These are phyloP conservation scores for Phortica magna DNA, from an alignment of 2,888 invertebrate genomes.

Conservation along the genomic window DNA sequence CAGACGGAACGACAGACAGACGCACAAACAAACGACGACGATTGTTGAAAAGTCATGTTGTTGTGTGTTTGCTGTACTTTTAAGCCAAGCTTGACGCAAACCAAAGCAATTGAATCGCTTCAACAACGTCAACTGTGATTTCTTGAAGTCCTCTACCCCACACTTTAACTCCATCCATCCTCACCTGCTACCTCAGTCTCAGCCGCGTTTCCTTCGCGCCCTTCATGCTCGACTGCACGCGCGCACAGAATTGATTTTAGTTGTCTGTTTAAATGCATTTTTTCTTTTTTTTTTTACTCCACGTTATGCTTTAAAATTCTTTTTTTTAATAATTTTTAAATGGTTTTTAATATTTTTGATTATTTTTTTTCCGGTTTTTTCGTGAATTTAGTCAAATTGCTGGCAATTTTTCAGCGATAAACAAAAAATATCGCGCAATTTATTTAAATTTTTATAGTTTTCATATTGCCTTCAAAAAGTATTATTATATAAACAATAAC, in stretches of 20 bases:
- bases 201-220: not conserved
- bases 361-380: not conserved
- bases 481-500: too few relatives aligned
- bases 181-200: not conserved
- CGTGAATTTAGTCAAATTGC: conserved; percentile 48
- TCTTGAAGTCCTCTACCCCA: not conserved
- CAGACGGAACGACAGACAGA: conserved; percentile 1
- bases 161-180: not conserved
- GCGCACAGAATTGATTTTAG: conserved; percentile 66
- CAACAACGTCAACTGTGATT: conserved; percentile 3
- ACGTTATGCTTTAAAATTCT: conserved; percentile 7
- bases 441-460: conserved; percentile 56
- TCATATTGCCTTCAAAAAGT: not conserved
- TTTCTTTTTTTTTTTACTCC: conserved; percentile 59
- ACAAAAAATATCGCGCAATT: not conserved
- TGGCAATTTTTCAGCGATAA: conserved; percentile 43
- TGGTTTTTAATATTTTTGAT: conserved; percentile 18
- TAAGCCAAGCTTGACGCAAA: not conserved
- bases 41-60: not conserved
- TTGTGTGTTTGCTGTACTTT: conserved; percentile 7
- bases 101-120: not conserved
- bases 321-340: conserved; percentile 6
- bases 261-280: conserved; percentile 68
- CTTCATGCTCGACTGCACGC: conserved; percentile 48
- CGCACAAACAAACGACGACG: conserved; percentile 11